Evolutionary conservation across 1,140 invertebrate genomes (phyloP), one percentile per base, ranked within the genome.

Genomic region (Idris sp.): DNA sequence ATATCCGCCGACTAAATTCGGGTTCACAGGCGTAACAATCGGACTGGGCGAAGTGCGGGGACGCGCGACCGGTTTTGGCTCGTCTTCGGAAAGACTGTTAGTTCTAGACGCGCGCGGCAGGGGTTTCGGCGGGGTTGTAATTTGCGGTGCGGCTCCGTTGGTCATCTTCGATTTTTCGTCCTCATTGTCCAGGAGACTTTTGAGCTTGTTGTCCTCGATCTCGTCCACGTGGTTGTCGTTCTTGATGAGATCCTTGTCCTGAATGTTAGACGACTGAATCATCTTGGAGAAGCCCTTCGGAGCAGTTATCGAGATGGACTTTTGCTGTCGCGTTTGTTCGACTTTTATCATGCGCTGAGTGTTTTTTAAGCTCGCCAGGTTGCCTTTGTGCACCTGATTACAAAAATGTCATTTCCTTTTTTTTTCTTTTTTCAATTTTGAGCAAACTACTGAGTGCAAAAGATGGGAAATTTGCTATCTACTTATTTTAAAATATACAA

Each of bases 61-160:
- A 79, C 92, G 90, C 38, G 92, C 91, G 8, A 92, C 89, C 6
- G 94, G 94, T 76, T 93, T 92, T 0, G 92, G 92, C 79, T 89
- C 73, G 69, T 90, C 89, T 77, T 92, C 91, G 0, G 90, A 90
- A 28, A 92, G 82, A 19, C 91, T 92, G 79, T 91, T 90, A 18
- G 91, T 89, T 62, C 92, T 87, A 9, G 91, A 92, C 0, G 90
- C 88, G 64, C 92, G 89, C 14, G 94, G 94, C 81, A 95, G 85
- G 6, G 94, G 94, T 79, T 94, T 94, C 0, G 94, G 94, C 5
- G 92, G 92, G 16, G 90, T 84, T 0, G 82, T 61, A 4, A 80
- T 58, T 6, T 30, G 48, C 46, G 84, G 76, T 15, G 81, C 56
- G 16, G 81, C 76, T 2, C 84, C 85, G 40, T 87, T 88, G 13